Percentiles rank a stretch among this genome's conserved stretches.
phyloP scores from a whole-genome alignment of 2,797 vertebrate species.

The Coracias cyanogaster region DNA sequence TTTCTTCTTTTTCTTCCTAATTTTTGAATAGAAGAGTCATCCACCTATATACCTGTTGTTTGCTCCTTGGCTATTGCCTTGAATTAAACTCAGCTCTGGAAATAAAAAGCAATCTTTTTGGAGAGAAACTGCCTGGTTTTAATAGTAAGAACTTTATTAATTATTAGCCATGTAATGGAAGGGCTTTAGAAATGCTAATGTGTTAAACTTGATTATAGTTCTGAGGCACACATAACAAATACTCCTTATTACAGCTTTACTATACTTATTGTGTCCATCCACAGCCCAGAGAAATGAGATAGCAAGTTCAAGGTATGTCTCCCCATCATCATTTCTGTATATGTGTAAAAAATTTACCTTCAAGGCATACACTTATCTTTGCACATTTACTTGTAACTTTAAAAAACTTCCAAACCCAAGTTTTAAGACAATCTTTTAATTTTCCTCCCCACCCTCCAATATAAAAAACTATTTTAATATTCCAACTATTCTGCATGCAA shows the following conservation, averaged over 20 bases:
- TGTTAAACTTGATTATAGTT: background rate
- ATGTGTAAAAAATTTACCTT: background rate
- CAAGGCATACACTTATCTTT: background rate
- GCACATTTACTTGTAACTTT: background rate
- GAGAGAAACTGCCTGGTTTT: background rate
- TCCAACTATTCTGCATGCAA: conserved; percentile 43
- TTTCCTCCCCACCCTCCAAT: background rate
- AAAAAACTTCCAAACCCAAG: background rate
- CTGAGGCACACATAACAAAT: background rate
- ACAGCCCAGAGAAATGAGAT: background rate
- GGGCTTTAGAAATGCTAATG: background rate
- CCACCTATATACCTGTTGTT: background rate
- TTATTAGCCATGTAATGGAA: background rate
- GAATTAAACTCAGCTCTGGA: background rate
- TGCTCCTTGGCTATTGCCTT: background rate
- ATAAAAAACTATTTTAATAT: conserved; percentile 42
- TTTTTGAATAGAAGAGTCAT: background rate
- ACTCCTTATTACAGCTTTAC: background rate
- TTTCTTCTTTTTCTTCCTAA: background rate
- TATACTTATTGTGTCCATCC: background rate
- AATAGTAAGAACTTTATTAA: background rate
- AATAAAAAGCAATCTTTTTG: background rate
- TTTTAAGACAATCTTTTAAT: background rate
- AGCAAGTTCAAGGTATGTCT: background rate
- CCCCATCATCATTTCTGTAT: background rate